A percentile compares a stretch with the other conserved stretches of the same genome.
phyloP scores from a whole-genome alignment of 1,140 invertebrate genomes.

The Galleria mellonella region DNA sequence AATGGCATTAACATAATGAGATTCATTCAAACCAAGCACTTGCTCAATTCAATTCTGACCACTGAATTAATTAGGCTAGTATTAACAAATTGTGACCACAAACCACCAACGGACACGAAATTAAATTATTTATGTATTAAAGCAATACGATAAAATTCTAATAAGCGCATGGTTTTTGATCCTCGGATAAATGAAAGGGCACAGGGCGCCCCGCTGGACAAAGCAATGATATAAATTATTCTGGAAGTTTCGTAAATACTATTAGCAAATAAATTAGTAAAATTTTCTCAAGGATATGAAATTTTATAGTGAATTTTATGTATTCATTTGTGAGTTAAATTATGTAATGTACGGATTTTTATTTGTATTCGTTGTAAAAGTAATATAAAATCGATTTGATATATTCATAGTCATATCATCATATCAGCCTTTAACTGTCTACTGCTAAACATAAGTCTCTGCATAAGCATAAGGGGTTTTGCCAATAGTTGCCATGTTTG shows the following conservation, averaged over 20 bases:
- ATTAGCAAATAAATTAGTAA: too few species aligned
- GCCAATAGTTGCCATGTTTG: too few species aligned
- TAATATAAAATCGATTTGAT: too few species aligned
- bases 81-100: constrained; percentile 34
- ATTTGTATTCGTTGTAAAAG: too few species aligned
- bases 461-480: too few species aligned
- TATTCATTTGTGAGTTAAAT: too few species aligned
- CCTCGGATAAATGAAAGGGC: constrained; percentile 41
- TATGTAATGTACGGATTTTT: too few species aligned
- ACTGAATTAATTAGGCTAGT: constrained; percentile 21
- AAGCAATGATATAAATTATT: background rate
- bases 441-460: too few species aligned
- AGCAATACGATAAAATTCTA: constrained; percentile 53
- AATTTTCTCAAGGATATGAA: too few species aligned
- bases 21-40: background rate
- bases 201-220: constrained; percentile 36
- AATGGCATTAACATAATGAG: constrained; percentile 3
- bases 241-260: constrained; percentile 18
- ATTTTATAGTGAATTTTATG: too few species aligned
- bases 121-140: constrained; percentile 48
- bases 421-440: too few species aligned
- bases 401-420: too few species aligned
- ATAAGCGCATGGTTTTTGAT: constrained; percentile 53
- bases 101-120: constrained; percentile 31
- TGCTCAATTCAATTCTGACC: constrained; percentile 1